Conservation (phyloP, 2,797 vertebrate species). For the Chloroceryle inda region DNA sequence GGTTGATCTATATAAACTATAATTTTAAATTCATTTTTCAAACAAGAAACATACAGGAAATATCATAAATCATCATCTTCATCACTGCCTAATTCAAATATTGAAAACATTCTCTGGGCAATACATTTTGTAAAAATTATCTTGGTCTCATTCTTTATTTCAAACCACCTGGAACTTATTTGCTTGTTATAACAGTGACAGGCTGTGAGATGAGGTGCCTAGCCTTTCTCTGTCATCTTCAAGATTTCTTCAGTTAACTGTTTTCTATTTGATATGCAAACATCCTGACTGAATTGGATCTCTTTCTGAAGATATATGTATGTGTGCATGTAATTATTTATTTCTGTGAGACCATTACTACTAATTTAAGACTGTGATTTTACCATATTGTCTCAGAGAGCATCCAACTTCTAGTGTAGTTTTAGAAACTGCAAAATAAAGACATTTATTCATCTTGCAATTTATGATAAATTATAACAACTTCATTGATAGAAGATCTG, state of each 20-base stretch:
- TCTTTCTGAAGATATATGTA: background rate
- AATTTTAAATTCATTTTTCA: background rate
- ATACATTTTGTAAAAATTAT: background rate
- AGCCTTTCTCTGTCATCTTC: background rate
- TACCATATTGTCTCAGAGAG: background rate
- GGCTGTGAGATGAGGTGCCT: background rate
- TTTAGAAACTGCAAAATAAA: background rate
- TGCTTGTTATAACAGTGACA: rapidly evolving
- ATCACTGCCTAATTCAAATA: background rate
- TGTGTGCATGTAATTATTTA: background rate
- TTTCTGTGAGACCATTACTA: background rate
- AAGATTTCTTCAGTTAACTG: background rate
- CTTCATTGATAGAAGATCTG: background rate
- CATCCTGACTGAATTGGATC: background rate
- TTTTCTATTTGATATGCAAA: background rate
- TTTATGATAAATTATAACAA: background rate
- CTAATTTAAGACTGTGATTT: background rate
- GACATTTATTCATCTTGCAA: background rate
- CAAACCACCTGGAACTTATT: background rate
- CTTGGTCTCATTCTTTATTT: background rate
- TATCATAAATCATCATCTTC: background rate
- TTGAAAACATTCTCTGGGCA: background rate
- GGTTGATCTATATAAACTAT: background rate
- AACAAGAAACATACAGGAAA: background rate
- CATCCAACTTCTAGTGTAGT: background rate